Base-by-base conservation (phyloP, 2,888 invertebrate species). In the Tachystola acroxantha region DNA sequence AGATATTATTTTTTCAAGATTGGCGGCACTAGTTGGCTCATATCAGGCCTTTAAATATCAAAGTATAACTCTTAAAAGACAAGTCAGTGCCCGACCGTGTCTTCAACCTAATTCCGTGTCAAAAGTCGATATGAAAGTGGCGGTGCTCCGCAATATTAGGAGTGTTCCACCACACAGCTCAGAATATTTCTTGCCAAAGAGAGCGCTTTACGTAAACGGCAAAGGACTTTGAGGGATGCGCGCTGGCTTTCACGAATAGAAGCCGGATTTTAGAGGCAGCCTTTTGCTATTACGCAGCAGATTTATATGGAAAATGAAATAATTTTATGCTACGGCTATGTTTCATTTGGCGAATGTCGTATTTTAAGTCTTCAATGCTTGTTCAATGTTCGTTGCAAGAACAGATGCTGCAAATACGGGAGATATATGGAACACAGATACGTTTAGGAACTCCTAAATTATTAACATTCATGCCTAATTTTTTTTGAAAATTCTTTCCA, bases 171-270 rank as follows among this genome's bases (percentile, higher is more conserved):
- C 61, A 65, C 51, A 51, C 44, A 56, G 40, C 46, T 52, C 50
- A 51, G 56, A 57, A 59, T 64, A 64, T 69, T 64, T 57, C 61
- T 58, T 57, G 64, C 53, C 45, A 69, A 61, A 68, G 54, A 32
- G 50, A 46, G 53, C 53, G 51, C 53, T 67, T 63, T 53, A 57
- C 45, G 52, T 49, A 55, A 57, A 54, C 56, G 57, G 40, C 58
- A 60, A 63, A 68, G 60, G 62, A 57, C 58, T 67, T 60, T 64
- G 53, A 46, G 57, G 50, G 49, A 48, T 48, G 47, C 39, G 44
- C 33, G 57, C 55, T 61, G 16, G 11, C 34, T 34, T 27, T 27
- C 10, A 25, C 14, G 16, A 16, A 9, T 29, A 29, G 41, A 45
- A 55, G 56, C 48, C 50, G 50, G 53, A 51, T 60, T 64, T 62